A percentile compares a stretch with the other conserved stretches of the same genome.
phyloP scores from a whole-genome alignment of 2,888 invertebrate species.

The Drosophila siamana region DNA sequence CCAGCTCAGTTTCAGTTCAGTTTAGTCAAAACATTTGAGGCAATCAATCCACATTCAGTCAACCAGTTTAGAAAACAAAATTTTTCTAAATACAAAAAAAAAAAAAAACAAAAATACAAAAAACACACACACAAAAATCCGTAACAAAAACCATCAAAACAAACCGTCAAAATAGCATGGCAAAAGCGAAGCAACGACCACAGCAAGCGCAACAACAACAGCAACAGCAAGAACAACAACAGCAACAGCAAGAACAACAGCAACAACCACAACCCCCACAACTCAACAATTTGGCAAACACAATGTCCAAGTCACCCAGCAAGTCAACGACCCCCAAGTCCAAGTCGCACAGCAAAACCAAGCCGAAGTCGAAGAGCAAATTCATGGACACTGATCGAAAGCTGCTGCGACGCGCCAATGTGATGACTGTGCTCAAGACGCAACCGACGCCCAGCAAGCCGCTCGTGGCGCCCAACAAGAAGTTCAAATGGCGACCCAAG shows the following conservation, averaged over 20 bases:
- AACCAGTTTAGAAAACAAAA: constrained; percentile 24
- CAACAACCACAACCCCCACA: no score
- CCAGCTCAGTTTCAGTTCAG: neutral
- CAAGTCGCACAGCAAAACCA: neutral
- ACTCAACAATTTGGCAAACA: no score
- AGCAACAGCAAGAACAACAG: no score
- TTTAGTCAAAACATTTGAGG: constrained; percentile 17
- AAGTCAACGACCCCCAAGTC: neutral
- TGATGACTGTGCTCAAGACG: constrained; percentile 1
- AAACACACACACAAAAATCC: no score
- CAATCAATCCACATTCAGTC: constrained; percentile 32
- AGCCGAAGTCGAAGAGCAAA: neutral
- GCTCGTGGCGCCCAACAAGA: neutral
- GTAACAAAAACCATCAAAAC: neutral
- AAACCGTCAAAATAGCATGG: constrained; percentile 20
- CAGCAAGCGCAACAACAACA: neutral
- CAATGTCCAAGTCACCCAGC: neutral
- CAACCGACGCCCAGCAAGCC: neutral
- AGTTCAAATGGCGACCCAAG: neutral
- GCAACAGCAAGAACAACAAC: no score
- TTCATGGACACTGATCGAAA: neutral
- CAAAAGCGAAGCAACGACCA: constrained; percentile 15
- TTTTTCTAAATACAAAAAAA: constrained; percentile 20
- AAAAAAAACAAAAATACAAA: constrained; percentile 5
- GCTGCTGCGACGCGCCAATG: neutral